A percentile compares a stretch with the other conserved stretches of the same genome.
phyloP scores from a whole-genome alignment of 2,888 invertebrate species.

The Linnaemya tessellans region DNA sequence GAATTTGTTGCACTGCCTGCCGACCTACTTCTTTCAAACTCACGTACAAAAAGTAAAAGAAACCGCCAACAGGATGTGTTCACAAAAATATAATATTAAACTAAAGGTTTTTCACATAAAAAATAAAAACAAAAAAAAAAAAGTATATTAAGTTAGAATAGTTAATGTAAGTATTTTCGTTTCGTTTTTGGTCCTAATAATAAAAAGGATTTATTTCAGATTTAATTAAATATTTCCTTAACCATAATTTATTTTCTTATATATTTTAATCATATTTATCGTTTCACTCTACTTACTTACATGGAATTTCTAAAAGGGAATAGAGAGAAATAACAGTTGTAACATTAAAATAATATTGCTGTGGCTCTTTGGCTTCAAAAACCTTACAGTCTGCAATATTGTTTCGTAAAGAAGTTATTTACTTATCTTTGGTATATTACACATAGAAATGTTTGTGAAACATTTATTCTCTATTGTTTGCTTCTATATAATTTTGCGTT shows the following conservation, averaged over 20 bases:
- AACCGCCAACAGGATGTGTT: no score
- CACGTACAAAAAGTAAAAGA: no score
- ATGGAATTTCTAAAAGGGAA: constrained; percentile 26
- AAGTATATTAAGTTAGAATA: no score
- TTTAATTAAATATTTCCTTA: constrained; percentile 46
- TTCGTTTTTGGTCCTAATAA: constrained; percentile 75
- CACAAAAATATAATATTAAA: no score
- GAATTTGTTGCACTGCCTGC: no score
- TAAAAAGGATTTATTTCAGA: constrained; percentile 50
- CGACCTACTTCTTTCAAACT: no score
- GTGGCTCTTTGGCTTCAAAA: background rate
- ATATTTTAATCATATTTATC: constrained; percentile 17
- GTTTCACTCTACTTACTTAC: constrained; percentile 42
- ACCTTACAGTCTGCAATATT: constrained; percentile 38
- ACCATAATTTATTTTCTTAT: constrained; percentile 65
- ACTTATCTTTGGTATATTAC: constrained; percentile 25
- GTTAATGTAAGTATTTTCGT: no score
- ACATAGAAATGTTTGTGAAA: constrained; percentile 23
- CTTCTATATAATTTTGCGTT: constrained; percentile 10
- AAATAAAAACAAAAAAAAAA: no score
- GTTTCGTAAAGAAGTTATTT: constrained; percentile 13
- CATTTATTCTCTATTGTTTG: background rate
- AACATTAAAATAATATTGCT: constrained; percentile 35
- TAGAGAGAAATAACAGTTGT: constrained; percentile 54
- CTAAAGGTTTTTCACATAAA: no score